phyloP scores from a whole-genome alignment of 2,797 vertebrate genomes.

The Parambassis ranga region DNA sequence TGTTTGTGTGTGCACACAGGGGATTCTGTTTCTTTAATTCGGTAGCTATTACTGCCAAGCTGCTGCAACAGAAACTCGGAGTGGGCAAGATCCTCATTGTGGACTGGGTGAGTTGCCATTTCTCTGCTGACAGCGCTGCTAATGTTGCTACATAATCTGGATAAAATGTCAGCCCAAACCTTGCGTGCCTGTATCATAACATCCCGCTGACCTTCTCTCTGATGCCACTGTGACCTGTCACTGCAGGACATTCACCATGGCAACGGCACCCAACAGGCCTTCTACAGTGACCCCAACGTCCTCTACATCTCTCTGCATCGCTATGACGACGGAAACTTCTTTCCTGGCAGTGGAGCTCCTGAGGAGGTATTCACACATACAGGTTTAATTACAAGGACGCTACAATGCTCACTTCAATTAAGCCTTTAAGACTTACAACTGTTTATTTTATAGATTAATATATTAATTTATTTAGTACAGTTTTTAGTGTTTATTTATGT shows the following conservation, averaged over 20 bases:
- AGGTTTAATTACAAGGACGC: accelerated
- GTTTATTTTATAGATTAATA: too few species aligned
- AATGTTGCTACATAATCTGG: too few species aligned
- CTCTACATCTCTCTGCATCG: constrained; percentile 95
- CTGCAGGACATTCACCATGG: constrained; percentile 95
- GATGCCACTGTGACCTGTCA: constrained; percentile 7
- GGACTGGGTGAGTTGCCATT: constrained; percentile 93
- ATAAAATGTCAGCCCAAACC: background rate
- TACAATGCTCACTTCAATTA: too few species aligned
- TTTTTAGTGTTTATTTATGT: too few species aligned
- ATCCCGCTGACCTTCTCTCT: constrained; percentile 18
- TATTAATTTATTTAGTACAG: too few species aligned
- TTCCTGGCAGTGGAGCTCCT: constrained; percentile 94
- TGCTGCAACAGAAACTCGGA: constrained; percentile 93
- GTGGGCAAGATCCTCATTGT: constrained; percentile 93
- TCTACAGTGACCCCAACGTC: constrained; percentile 90
- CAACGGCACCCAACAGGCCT: constrained; percentile 95
- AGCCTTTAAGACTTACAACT: too few species aligned
- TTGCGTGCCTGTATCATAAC: background rate
- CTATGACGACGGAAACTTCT: constrained; percentile 96
- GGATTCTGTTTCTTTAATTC: constrained; percentile 96
- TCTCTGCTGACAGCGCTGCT: too few species aligned
- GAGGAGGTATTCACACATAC: constrained; percentile 84
- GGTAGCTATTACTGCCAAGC: constrained; percentile 92
- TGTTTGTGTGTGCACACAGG: constrained; percentile 59